phyloP scores from a whole-genome alignment of 2,888 invertebrate genomes.

The Aphodius sticticus region DNA sequence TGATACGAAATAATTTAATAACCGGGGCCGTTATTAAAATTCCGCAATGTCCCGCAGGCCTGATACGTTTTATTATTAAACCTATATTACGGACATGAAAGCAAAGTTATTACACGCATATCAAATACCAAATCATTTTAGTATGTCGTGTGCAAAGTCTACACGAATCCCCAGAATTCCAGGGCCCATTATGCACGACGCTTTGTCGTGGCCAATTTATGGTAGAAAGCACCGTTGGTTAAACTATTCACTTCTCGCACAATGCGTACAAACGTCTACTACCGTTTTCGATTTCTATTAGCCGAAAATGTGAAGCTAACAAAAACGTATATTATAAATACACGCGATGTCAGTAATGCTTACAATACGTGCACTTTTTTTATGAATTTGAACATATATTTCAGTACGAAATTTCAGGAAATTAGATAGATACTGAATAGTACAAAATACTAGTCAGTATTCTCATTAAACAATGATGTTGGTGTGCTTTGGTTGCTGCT shows the following conservation, averaged over 20 bases:
- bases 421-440: too few species aligned
- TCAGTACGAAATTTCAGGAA: too few species aligned
- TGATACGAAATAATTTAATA: not conserved
- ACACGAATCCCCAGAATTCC: not conserved
- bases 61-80: not conserved
- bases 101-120: not conserved
- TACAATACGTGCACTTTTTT: too few species aligned
- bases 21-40: not conserved
- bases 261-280: not conserved
- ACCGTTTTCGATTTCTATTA: not conserved
- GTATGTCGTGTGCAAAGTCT: not conserved
- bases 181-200: not conserved
- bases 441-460: too few species aligned
- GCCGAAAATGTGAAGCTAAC: not conserved
- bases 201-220: not conserved
- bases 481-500: too few species aligned
- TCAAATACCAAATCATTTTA: constrained; percentile 4
- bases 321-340: too few species aligned
- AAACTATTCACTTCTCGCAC: not conserved
- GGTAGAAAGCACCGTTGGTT: not conserved
- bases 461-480: too few species aligned
- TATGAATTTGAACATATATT: too few species aligned
- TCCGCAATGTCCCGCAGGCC: not conserved
- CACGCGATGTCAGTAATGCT: too few species aligned
- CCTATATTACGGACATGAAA: not conserved